These are phyloP conservation scores for Adelphocoris suturalis DNA, from an alignment of 2,888 invertebrate species.

Conservation along the genomic window DNA sequence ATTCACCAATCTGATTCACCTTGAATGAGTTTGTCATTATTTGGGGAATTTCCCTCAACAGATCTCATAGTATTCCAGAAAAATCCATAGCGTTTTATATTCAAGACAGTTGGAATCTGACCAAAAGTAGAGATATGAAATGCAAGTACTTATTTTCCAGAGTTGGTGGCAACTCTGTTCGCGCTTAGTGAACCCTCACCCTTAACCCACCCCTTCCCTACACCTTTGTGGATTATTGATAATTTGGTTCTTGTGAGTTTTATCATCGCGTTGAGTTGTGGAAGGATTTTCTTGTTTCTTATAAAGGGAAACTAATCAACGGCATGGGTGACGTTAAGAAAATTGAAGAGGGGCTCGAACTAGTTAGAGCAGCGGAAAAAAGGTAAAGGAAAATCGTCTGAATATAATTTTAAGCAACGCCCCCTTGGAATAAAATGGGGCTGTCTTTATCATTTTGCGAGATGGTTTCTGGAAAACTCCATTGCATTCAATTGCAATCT, in stretches of 20 bases:
- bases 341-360: slow-evolving; percentile 88
- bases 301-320: not conserved
- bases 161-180: not conserved
- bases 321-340: slow-evolving; percentile 82
- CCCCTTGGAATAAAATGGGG: slow-evolving; percentile 49
- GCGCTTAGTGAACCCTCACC: not conserved
- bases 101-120: too few species aligned
- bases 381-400: slow-evolving; percentile 84
- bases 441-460: slow-evolving; percentile 59
- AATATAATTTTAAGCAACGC: slow-evolving; percentile 11
- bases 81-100: too few species aligned
- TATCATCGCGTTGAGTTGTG: not conserved
- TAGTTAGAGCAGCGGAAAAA: slow-evolving; percentile 90
- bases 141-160: not conserved
- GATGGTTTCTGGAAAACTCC: not conserved
- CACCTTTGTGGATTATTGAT: slow-evolving; percentile 27
- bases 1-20: too few species aligned
- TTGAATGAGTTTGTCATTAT: too few species aligned
- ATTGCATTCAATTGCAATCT: too few species aligned
- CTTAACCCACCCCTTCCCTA: not conserved
- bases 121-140: not conserved
- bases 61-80: too few species aligned
- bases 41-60: too few species aligned
- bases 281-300: not conserved
- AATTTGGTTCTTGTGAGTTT: slow-evolving; percentile 19